phyloP scores from a whole-genome alignment of 2,797 vertebrate species.

The Oceanodroma leucorhoa region DNA sequence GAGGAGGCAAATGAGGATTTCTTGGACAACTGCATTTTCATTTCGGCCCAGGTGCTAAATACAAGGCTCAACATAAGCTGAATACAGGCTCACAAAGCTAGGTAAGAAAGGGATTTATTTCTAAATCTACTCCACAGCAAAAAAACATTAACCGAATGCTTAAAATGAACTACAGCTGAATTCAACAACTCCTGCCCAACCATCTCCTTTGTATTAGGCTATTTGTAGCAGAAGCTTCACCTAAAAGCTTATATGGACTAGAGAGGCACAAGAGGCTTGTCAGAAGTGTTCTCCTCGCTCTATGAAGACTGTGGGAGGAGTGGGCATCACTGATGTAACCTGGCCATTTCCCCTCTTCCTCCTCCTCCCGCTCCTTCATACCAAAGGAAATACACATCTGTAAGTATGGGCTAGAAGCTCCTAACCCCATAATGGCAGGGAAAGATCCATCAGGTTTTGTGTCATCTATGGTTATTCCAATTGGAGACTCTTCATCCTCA shows the following conservation, averaged over 20 bases:
- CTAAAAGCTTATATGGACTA: not conserved
- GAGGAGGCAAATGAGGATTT: not conserved
- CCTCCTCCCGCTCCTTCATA: not conserved
- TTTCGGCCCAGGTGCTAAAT: not conserved
- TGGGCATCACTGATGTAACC: not conserved
- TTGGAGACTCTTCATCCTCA: conserved; percentile 80
- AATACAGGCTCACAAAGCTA: not conserved
- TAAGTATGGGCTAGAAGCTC: not conserved
- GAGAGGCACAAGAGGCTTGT: not conserved
- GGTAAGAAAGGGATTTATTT: not conserved
- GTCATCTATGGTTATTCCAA: conserved; percentile 81
- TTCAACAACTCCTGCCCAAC: not conserved
- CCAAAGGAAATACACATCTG: not conserved
- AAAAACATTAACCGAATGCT: not conserved
- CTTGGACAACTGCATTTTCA: not conserved
- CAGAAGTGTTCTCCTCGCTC: not conserved
- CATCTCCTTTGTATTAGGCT: not conserved
- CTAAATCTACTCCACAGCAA: not conserved
- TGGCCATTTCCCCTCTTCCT: not conserved
- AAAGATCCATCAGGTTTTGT: conserved; percentile 77
- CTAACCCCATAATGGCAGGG: conserved; percentile 82
- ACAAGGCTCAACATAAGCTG: not conserved
- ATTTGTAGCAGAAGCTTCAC: not conserved
- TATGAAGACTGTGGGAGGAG: not conserved
- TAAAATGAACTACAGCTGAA: not conserved